phyloP scores from a whole-genome alignment of 1,140 invertebrate genomes.

The Drosophila simulans region DNA sequence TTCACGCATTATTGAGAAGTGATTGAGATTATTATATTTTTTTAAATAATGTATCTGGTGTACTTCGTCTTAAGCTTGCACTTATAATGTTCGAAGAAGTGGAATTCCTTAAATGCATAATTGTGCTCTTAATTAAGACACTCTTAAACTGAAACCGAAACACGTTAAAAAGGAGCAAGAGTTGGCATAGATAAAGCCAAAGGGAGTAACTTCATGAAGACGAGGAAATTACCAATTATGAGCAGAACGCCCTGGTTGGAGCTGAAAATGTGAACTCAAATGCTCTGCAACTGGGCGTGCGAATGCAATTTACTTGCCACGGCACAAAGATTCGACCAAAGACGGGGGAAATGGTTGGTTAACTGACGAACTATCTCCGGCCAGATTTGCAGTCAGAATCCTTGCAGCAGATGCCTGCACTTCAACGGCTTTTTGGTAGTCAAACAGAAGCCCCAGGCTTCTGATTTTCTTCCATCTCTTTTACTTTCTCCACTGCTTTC shows the following conservation, averaged over 20 bases:
- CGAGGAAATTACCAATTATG: background rate
- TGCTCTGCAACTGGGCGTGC: conserved; percentile 62
- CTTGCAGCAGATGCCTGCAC: conserved; percentile 19
- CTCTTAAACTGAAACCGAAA: background rate
- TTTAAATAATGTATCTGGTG: too few species aligned
- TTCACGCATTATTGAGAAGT: too few species aligned
- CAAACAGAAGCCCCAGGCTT: conserved; percentile 33
- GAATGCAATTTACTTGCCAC: conserved; percentile 73
- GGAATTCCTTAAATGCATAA: too few species aligned
- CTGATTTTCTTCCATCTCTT: background rate
- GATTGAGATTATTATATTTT: too few species aligned
- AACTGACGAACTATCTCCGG: conserved; percentile 23
- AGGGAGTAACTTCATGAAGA: background rate
- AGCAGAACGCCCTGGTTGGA: conserved; percentile 19
- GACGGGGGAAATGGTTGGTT: conserved; percentile 17
- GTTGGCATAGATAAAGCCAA: background rate
- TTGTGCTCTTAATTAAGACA: too few species aligned
- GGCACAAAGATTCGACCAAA: conserved; percentile 26
- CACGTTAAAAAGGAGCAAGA: background rate
- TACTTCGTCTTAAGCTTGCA: too few species aligned
- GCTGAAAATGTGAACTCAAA: conserved; percentile 58
- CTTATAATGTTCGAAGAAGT: too few species aligned
- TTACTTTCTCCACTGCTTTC: background rate
- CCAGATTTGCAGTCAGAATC: conserved; percentile 14
- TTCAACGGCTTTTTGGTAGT: conserved; percentile 24